Percentiles rank a stretch among this genome's conserved stretches.
These are phyloP conservation scores for Gasteruption jaculator DNA, from an alignment of 2,888 invertebrate genomes.

Conservation along the genomic window DNA sequence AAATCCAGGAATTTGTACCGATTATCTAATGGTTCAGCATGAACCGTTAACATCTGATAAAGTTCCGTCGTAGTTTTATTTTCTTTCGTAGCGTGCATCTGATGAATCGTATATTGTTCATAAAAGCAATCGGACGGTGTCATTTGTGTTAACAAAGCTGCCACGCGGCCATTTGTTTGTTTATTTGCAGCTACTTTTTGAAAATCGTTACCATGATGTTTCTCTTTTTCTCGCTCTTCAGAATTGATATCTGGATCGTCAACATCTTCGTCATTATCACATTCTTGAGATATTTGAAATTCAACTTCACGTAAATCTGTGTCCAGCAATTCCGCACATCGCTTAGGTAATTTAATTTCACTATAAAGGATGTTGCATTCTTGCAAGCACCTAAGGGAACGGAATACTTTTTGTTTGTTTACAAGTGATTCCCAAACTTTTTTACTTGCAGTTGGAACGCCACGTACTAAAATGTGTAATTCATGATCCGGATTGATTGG, in stretches of 20 bases:
- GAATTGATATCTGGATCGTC: neutral
- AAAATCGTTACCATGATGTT: constrained; percentile 10
- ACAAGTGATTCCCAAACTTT: constrained; percentile 35
- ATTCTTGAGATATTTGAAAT: constrained; percentile 15
- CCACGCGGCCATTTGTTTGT: neutral
- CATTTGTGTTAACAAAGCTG: constrained; percentile 13
- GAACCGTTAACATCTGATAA: constrained; percentile 22
- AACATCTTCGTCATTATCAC: constrained; percentile 7
- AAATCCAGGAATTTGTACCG: constrained; percentile 20
- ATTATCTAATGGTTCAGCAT: constrained; percentile 23
- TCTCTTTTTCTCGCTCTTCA: neutral
- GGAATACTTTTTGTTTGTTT: constrained; percentile 31
- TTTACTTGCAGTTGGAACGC: constrained; percentile 33
- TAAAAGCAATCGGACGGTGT: constrained; percentile 7
- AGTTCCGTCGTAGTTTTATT: constrained; percentile 12
- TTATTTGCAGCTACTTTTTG: neutral
- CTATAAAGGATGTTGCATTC: constrained; percentile 29
- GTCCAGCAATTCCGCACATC: constrained; percentile 15
- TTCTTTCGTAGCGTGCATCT: constrained; percentile 12
- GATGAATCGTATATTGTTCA: constrained; percentile 17
- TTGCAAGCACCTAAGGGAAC: constrained; percentile 32
- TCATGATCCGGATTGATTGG: constrained; percentile 34
- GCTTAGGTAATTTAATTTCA: constrained; percentile 28
- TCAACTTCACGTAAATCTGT: constrained; percentile 13
- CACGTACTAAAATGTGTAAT: constrained; percentile 35